phyloP scores from a whole-genome alignment of 1,140 invertebrate species.

The Pseudomyrmex concolor region DNA sequence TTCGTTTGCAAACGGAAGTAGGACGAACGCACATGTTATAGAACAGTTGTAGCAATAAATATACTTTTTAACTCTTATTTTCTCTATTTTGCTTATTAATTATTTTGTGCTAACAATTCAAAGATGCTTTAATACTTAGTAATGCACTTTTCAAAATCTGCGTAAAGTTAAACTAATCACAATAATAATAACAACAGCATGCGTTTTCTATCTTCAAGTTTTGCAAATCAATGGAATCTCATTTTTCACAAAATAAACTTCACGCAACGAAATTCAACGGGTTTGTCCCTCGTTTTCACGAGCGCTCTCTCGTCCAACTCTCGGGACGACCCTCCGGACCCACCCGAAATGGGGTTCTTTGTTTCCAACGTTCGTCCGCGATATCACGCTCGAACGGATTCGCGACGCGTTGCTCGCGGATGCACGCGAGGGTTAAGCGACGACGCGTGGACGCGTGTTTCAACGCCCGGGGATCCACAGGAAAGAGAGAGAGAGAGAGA shows the following conservation, averaged over 20 bases:
- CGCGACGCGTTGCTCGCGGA: constrained; percentile 53
- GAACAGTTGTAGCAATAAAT: too few relatives aligned
- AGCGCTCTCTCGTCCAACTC: not conserved
- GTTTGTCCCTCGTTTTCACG: not conserved
- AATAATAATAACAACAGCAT: not conserved
- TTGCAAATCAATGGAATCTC: not conserved
- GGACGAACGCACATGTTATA: too few relatives aligned
- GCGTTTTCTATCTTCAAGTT: not conserved
- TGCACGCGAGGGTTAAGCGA: constrained; percentile 63
- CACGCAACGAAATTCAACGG: constrained; percentile 3
- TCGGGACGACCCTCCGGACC: not conserved
- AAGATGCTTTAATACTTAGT: too few relatives aligned
- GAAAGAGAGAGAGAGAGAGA: not conserved
- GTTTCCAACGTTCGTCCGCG: constrained; percentile 52
- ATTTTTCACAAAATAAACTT: not conserved
- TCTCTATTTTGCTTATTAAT: too few relatives aligned
- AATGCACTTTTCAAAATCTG: too few relatives aligned
- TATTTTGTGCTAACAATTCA: too few relatives aligned
- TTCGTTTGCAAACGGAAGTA: too few relatives aligned
- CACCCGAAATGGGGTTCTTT: constrained; percentile 46
- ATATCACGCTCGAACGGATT: constrained; percentile 62
- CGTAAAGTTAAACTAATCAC: too few relatives aligned
- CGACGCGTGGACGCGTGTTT: constrained; percentile 51
- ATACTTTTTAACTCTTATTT: too few relatives aligned
- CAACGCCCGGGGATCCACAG: constrained; percentile 2